Conservation (phyloP, 1,140 invertebrate species). For the Aphelenchoides besseyi region DNA sequence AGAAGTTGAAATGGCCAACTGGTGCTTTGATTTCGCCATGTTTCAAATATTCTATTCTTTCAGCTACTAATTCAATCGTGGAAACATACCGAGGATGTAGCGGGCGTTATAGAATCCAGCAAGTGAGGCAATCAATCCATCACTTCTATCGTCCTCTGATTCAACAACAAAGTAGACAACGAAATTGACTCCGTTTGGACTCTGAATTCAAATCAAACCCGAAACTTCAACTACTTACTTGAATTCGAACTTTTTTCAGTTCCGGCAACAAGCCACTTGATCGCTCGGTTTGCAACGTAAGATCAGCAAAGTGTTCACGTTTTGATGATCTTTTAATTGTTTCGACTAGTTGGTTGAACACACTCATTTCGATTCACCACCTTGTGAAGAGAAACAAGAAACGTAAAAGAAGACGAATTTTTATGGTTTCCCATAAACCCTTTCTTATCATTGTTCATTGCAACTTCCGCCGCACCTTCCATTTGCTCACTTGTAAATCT, state of each 20-base stretch:
- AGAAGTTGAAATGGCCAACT: neutral
- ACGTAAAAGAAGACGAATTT: too few relatives aligned
- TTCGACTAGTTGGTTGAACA: neutral
- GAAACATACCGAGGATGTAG: slow-evolving; percentile 16
- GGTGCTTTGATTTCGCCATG: neutral
- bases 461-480: too few relatives aligned
- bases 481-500: too few relatives aligned
- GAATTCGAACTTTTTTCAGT: neutral
- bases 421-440: too few relatives aligned
- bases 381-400: neutral
- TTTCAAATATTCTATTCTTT: slow-evolving; percentile 23
- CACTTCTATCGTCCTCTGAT: neutral
- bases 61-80: too few relatives aligned
- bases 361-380: neutral
- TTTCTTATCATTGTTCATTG: too few relatives aligned
- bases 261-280: neutral
- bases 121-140: neutral
- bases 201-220: neutral
- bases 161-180: neutral
- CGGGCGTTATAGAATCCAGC: slow-evolving; percentile 29
- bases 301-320: neutral
- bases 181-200: neutral
- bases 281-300: neutral
- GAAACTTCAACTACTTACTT: neutral
- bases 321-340: neutral